These are phyloP conservation scores for Athetis lepigone DNA, from an alignment of 2,888 invertebrate genomes.

Conservation along the genomic window DNA sequence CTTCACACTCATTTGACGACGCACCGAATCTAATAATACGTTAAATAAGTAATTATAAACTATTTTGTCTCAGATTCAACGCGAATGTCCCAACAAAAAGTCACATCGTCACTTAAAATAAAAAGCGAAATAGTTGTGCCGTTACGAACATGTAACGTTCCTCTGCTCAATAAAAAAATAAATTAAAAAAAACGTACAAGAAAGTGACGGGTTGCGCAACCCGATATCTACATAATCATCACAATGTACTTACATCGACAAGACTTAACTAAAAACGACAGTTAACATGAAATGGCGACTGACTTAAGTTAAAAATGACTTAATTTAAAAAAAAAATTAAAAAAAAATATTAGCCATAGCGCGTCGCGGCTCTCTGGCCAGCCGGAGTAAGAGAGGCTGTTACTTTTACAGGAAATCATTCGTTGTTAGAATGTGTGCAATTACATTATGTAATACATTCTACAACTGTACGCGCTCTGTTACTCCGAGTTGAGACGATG, in stretches of 20 bases:
- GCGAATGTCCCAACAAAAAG: slow-evolving; percentile 28
- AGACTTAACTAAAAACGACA: slow-evolving; percentile 77
- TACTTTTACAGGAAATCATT: slow-evolving; percentile 65
- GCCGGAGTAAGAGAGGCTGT: slow-evolving; percentile 54
- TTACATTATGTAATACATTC: slow-evolving; percentile 64
- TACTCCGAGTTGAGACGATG: slow-evolving; percentile 62
- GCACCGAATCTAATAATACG: slow-evolving; percentile 51
- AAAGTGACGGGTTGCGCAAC: slow-evolving; percentile 69
- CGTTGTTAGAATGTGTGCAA: slow-evolving; percentile 63
- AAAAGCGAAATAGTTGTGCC: slow-evolving; percentile 68
- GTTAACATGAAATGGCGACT: slow-evolving; percentile 86
- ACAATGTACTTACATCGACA: slow-evolving; percentile 70
- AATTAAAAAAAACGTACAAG: slow-evolving; percentile 61
- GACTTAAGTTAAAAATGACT: slow-evolving; percentile 83
- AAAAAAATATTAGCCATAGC: slow-evolving; percentile 73
- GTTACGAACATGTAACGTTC: slow-evolving; percentile 63
- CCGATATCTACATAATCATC: slow-evolving; percentile 68
- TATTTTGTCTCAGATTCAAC: slow-evolving; percentile 54
- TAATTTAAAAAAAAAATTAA: slow-evolving; percentile 70
- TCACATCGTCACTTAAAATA: slow-evolving; percentile 54
- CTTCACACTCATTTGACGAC: slow-evolving; percentile 40
- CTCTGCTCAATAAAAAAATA: slow-evolving; percentile 64
- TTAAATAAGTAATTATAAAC: slow-evolving; percentile 44
- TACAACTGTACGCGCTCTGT: slow-evolving; percentile 65
- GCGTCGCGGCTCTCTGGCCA: slow-evolving; percentile 59